These are phyloP conservation scores for Adelognathus sp. DNA, from an alignment of 2,888 invertebrate genomes.

Conservation along the genomic window DNA sequence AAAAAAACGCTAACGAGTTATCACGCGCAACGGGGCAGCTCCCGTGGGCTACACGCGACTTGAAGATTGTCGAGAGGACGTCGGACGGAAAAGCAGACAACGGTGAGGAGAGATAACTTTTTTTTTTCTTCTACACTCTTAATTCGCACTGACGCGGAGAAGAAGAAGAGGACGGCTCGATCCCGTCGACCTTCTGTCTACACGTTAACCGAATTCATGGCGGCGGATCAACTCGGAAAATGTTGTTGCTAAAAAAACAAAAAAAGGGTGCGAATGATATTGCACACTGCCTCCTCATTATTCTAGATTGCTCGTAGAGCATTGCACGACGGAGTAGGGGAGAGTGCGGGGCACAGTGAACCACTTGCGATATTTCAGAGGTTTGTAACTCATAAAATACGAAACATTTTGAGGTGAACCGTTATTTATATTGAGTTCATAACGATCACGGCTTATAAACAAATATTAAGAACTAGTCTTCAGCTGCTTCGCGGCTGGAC, in stretches of 20 bases:
- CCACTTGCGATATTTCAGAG: too few relatives aligned
- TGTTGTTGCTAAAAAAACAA: background rate
- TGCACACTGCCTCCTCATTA: too few relatives aligned
- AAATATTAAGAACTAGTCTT: too few relatives aligned
- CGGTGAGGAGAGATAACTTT: conserved; percentile 26
- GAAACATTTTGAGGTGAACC: too few relatives aligned
- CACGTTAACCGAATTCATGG: background rate
- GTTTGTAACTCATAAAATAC: too few relatives aligned
- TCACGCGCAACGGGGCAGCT: conserved; percentile 31
- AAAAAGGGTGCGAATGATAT: too few relatives aligned
- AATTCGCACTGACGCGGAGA: conserved; percentile 39
- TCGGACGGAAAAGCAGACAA: conserved; percentile 11
- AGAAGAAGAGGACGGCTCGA: conserved; percentile 11
- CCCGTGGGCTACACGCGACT: conserved; percentile 44
- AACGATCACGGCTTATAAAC: too few relatives aligned
- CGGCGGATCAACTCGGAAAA: background rate
- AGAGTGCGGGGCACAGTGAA: too few relatives aligned
- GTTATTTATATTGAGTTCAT: too few relatives aligned
- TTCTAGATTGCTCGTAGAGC: too few relatives aligned
- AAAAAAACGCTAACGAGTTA: conserved; percentile 54
- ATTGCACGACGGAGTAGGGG: too few relatives aligned
- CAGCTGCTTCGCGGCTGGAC: too few relatives aligned
- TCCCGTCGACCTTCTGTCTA: background rate
- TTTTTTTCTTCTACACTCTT: conserved; percentile 31
- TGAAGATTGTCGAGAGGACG: conserved; percentile 54